Evolutionary conservation across 2,888 invertebrate genomes (phyloP).

Genomic region (Agrochola litura): DNA sequence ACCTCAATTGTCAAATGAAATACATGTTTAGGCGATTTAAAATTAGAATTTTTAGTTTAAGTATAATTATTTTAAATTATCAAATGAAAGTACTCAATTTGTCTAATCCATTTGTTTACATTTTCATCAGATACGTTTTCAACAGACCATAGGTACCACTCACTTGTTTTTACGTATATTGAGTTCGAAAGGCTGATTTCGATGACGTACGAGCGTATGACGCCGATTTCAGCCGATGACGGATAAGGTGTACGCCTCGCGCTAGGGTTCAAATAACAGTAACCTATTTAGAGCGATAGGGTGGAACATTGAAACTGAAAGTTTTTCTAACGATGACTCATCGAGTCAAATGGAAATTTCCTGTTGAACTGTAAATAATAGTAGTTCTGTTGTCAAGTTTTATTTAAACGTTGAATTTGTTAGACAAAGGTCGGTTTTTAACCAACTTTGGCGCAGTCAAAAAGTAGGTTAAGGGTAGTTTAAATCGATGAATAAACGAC

Average conservation of each 20-base stretch:
- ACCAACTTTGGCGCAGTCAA: neutral
- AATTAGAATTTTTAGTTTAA: too few species aligned
- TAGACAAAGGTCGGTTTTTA: conserved; percentile 5
- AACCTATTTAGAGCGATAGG: conserved; percentile 12
- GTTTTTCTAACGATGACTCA: conserved; percentile 35
- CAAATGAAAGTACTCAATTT: too few species aligned
- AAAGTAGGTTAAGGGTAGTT: neutral
- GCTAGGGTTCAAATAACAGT: neutral
- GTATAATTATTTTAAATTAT: too few species aligned
- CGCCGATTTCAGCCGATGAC: neutral
- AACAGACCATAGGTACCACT: neutral
- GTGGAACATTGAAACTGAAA: conserved; percentile 11
- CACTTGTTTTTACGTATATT: neutral
- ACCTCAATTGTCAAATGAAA: too few species aligned
- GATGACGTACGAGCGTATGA: neutral
- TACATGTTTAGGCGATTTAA: too few species aligned
- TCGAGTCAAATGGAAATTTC: conserved; percentile 23
- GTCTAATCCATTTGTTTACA: too few species aligned
- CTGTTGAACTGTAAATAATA: conserved; percentile 21
- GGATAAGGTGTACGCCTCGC: neutral
- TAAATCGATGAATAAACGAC: neutral
- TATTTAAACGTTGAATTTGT: conserved; percentile 25
- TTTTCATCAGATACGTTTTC: too few species aligned
- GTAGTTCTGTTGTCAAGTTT: conserved; percentile 12
- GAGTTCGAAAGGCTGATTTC: neutral